Evolutionary conservation across 2,888 invertebrate species (phyloP).

Genomic region (Ectemnius cavifrons): DNA sequence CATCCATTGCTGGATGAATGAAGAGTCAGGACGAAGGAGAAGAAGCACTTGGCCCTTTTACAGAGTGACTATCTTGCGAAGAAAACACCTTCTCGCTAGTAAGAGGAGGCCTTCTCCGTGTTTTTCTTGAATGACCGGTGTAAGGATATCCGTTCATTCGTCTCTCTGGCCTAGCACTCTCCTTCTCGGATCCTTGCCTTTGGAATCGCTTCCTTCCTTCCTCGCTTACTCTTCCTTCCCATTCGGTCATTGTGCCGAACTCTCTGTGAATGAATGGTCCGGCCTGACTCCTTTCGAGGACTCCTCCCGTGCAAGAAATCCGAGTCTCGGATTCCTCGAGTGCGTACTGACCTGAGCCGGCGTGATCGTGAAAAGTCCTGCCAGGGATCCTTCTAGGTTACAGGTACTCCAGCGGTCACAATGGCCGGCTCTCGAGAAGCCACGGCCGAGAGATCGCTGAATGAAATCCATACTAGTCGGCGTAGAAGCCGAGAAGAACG

Average conservation of each 20-base stretch:
- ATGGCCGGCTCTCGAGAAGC: constrained; percentile 62
- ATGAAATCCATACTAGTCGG: constrained; percentile 66
- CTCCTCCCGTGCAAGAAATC: constrained; percentile 65
- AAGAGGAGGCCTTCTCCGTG: constrained; percentile 21
- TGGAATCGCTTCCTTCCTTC: constrained; percentile 9
- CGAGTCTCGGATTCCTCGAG: constrained; percentile 68
- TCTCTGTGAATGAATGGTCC: constrained; percentile 38
- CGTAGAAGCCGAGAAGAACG: constrained; percentile 41
- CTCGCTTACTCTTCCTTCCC: constrained; percentile 10
- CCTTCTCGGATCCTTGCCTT: background rate
- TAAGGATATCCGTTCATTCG: constrained; percentile 31
- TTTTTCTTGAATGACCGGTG: constrained; percentile 30
- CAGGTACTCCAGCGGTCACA: constrained; percentile 72
- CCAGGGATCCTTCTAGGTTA: constrained; percentile 63
- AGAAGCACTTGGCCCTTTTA: constrained; percentile 51
- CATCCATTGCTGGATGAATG: constrained; percentile 49
- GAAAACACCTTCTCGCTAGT: constrained; percentile 38
- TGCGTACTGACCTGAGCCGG: background rate
- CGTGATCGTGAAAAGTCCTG: constrained; percentile 26
- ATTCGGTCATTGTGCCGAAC: constrained; percentile 47
- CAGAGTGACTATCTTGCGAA: constrained; percentile 17
- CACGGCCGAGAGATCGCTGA: constrained; percentile 40
- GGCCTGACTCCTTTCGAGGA: constrained; percentile 10
- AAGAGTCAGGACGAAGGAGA: constrained; percentile 17
- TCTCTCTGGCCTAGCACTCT: background rate